These are phyloP conservation scores for Canis aureus DNA, from an alignment of 2,113 vertebrate genomes.

Conservation along the genomic window DNA sequence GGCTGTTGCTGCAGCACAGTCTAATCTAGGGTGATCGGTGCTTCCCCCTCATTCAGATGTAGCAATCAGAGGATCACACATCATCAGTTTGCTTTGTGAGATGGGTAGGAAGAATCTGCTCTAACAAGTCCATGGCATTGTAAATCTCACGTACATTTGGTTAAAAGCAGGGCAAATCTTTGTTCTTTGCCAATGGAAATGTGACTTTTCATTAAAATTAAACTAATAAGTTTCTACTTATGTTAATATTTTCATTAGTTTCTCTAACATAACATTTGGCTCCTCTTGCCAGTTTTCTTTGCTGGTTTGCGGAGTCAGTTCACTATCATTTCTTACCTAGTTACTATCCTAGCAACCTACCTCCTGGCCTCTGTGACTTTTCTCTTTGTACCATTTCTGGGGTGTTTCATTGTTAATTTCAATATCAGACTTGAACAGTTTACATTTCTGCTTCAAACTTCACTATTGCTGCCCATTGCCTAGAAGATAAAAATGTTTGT, in stretches of 20 bases:
- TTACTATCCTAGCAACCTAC: neutral
- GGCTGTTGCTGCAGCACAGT: neutral
- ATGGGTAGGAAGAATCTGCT: neutral
- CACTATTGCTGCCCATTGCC: neutral
- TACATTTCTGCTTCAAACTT: neutral
- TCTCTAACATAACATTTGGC: neutral
- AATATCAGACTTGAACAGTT: neutral
- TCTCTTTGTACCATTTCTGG: neutral
- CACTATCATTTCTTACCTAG: neutral
- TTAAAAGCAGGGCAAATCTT: constrained; percentile 1
- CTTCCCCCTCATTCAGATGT: neutral
- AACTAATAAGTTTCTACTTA: neutral
- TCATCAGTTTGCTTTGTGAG: neutral
- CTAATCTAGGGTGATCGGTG: neutral
- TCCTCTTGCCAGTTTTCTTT: neutral
- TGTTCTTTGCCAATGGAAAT: neutral
- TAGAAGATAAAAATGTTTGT: neutral
- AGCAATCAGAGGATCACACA: neutral
- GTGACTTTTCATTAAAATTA: constrained; percentile 3
- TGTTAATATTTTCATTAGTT: constrained; percentile 31
- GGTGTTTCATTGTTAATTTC: constrained; percentile 2
- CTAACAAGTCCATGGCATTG: neutral
- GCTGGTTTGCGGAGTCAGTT: neutral
- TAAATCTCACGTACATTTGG: neutral
- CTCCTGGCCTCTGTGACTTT: neutral